These are phyloP conservation scores for Erythrolamprus reginae DNA, from an alignment of 2,113 vertebrate species.

Conservation along the genomic window DNA sequence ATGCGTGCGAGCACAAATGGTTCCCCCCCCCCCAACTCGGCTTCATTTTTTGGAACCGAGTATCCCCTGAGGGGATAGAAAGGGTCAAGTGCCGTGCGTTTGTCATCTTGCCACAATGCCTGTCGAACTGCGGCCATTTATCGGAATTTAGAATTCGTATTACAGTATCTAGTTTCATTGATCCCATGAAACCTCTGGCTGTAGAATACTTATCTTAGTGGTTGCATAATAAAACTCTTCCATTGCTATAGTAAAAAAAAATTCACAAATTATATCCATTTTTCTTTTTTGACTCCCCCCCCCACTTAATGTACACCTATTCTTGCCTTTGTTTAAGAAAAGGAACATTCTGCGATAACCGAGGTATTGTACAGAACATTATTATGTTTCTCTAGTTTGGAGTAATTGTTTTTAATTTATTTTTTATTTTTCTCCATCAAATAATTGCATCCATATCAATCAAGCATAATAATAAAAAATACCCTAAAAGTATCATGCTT, in stretches of 20 bases:
- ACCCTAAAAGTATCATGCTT: too few species aligned
- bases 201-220: background rate
- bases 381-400: background rate
- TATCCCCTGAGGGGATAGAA: background rate
- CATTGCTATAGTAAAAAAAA: background rate
- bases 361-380: background rate
- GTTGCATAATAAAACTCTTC: background rate
- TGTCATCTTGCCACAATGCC: background rate
- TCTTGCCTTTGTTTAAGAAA: background rate
- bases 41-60: background rate
- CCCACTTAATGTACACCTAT: background rate
- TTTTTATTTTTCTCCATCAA: too few species aligned
- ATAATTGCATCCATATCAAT: too few species aligned
- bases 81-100: background rate
- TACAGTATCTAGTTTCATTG: background rate
- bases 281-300: background rate
- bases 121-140: background rate
- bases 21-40: background rate
- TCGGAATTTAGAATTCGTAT: background rate
- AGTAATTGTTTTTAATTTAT: too few species aligned
- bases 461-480: too few species aligned
- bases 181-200: background rate
- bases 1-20: background rate
- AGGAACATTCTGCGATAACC: background rate
- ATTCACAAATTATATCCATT: background rate